A percentile compares a stretch with the other conserved stretches of the same genome.
phyloP scores from a whole-genome alignment of 1,140 invertebrate genomes.

The Harpegnathos saltator region DNA sequence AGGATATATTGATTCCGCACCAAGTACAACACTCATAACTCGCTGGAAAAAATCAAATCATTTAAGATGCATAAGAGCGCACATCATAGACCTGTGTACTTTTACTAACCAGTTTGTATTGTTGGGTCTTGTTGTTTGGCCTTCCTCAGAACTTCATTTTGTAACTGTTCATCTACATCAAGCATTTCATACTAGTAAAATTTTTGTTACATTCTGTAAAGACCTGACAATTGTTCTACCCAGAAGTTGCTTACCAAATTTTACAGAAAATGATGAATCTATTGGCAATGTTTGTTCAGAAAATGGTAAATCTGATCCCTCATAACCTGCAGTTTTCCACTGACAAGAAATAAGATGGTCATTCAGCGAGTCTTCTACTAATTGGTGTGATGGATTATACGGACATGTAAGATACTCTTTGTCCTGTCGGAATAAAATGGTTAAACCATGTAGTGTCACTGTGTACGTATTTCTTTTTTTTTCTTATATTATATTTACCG shows the following conservation, averaged over 20 bases:
- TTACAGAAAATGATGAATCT: conserved; percentile 73
- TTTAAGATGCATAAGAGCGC: conserved; percentile 66
- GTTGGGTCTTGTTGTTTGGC: conserved; percentile 76
- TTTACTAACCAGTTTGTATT: conserved; percentile 79
- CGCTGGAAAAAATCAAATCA: conserved; percentile 83
- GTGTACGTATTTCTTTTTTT: too few species aligned
- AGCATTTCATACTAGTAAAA: conserved; percentile 31
- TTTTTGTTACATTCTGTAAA: neutral
- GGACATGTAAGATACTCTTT: conserved; percentile 81
- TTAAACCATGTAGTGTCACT: neutral
- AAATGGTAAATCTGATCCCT: conserved; percentile 82
- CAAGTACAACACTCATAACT: conserved; percentile 79
- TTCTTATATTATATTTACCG: conserved; percentile 67
- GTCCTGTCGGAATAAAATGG: conserved; percentile 60
- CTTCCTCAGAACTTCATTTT: conserved; percentile 81
- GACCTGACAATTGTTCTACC: neutral
- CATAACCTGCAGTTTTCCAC: conserved; percentile 85
- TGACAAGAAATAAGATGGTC: conserved; percentile 85
- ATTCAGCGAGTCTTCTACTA: conserved; percentile 80
- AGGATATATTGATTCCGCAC: conserved; percentile 82
- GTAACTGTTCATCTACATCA: conserved; percentile 83
- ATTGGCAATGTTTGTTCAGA: conserved; percentile 78
- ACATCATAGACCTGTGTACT: conserved; percentile 14
- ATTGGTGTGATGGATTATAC: conserved; percentile 83
- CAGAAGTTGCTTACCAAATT: conserved; percentile 80